phyloP scores from a whole-genome alignment of 2,113 vertebrate species.

The Pardalotus punctatus region DNA sequence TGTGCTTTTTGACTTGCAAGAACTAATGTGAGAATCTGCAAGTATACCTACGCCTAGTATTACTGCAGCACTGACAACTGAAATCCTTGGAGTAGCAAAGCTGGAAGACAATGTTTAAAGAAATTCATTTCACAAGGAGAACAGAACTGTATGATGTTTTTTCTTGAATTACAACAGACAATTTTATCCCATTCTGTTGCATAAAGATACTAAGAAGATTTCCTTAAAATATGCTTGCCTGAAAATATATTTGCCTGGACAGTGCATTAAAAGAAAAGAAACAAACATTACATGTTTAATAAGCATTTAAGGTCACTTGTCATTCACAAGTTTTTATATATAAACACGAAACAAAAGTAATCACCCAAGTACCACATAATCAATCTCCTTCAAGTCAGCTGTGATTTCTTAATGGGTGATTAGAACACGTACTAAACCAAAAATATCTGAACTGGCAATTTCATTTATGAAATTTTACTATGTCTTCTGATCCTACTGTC shows the following conservation, averaged over 20 bases:
- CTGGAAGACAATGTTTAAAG: not conserved
- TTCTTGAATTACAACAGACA: not conserved
- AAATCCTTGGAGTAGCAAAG: not conserved
- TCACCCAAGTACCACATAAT: not conserved
- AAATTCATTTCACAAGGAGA: not conserved
- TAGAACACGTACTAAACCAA: not conserved
- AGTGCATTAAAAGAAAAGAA: not conserved
- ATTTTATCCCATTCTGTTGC: not conserved
- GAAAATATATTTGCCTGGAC: not conserved
- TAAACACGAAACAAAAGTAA: not conserved
- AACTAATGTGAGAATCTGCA: not conserved
- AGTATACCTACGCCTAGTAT: not conserved
- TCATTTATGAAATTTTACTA: not conserved
- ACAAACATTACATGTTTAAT: not conserved
- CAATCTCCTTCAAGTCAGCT: not conserved
- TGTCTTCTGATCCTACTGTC: not conserved
- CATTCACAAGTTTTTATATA: not conserved
- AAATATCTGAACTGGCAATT: not conserved
- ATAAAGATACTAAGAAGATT: not conserved
- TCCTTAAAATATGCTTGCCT: not conserved
- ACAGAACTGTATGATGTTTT: fast-evolving
- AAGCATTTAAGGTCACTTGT: not conserved
- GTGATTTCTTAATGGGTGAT: not conserved
- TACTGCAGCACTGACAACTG: not conserved
- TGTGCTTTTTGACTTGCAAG: not conserved